Evolutionary conservation across 1,140 invertebrate species (phyloP), one percentile per base, ranked within the genome.

Genomic region (Ephestia elutella): DNA sequence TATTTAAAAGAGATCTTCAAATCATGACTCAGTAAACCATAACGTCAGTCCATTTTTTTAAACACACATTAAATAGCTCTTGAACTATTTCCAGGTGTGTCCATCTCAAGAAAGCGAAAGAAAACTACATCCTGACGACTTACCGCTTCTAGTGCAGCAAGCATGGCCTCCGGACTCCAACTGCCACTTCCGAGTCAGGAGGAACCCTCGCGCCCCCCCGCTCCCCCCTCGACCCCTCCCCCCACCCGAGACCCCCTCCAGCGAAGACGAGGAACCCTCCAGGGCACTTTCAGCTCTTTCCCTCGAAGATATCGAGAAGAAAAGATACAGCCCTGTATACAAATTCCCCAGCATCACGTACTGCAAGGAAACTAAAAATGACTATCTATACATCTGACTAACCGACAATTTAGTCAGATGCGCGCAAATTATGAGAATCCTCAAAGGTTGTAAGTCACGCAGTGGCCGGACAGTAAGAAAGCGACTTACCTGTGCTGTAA

Each of bases 101-200:
- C 89, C 90, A 21, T 89, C 90, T 0, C 91, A 91, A 88, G 94
- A 96, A 76, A 95, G 95, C 84, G 95, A 97, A 82, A 91, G 96
- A 21, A 96, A 96, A 84, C 82, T 97, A 32, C 95, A 96, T 78
- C 94, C 94, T 0, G 95, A 96, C 66, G 96, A 97, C 80, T 90
- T 93, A 60, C 95, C 95, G 0, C 90, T 97, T n/a, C 91, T 92
- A 65, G 95, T 96, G 19, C 96, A 96, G 75, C 92, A 93, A 59
- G 91, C 93, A 35, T 96, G 96, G 92, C 90, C 90, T 50, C 80
- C 90, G 7, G 92, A 92, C 70, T 78, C 69, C 53, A 77, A 86
- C 70, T 93, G 93, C 54, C 94, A 96, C 79, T 94, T 96, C 80
- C 87, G 95, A 10, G 92, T 96, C 48, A 91, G 94, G 50, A 90